Conservation (phyloP, 1,140 invertebrate species). For the Phenacoccus solenopsis region DNA sequence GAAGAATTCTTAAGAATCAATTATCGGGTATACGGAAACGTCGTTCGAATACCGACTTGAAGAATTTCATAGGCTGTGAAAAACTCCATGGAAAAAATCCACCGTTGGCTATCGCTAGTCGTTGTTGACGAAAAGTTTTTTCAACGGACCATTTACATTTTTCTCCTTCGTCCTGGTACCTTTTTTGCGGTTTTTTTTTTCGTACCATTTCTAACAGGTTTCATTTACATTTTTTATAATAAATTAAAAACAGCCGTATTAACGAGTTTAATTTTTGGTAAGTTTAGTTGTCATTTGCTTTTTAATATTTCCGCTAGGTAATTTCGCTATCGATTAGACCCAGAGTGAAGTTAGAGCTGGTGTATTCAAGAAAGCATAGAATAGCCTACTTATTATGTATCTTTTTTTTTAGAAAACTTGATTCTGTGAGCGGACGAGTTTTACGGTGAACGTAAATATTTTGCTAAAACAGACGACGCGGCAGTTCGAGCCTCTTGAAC, state of each 20-base stretch:
- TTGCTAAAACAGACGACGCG: no score
- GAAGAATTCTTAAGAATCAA: not conserved
- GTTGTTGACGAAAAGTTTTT: not conserved
- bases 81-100: not conserved
- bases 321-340: not conserved
- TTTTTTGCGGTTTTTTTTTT: not conserved
- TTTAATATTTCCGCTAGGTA: not conserved
- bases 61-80: not conserved
- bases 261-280: not conserved
- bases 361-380: no score
- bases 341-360: no score
- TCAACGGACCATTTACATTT: not conserved
- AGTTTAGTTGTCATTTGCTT: not conserved
- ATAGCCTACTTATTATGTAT: no score
- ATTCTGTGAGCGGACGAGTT: no score
- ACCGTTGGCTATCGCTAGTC: not conserved
- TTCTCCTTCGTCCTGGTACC: not conserved
- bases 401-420: no score
- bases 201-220: not conserved
- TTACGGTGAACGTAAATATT: no score
- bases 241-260: not conserved
- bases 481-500: no score
- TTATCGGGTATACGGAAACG: not conserved
- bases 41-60: not conserved
- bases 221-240: slow-evolving; percentile 4